Base-by-base conservation (phyloP, 37 sponge, comb jelly and placozoan genomes). In the Cliona cf. orientalis region DNA sequence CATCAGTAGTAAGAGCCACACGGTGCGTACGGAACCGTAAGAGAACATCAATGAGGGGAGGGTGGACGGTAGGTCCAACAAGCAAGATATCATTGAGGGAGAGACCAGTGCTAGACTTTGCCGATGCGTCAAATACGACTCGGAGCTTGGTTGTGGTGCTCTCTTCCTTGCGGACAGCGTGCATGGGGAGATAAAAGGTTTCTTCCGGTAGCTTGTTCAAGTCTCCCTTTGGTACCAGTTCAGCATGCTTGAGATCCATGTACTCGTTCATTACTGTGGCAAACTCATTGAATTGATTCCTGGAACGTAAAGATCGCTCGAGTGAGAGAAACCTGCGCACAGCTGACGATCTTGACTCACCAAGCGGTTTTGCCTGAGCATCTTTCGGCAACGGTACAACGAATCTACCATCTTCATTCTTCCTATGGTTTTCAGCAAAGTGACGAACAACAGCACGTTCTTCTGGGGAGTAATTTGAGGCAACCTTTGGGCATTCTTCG, bases 401-500 rank as follows among this genome's bases (percentile, higher is more conserved):
- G 26, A 77, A 77, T 68, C 75, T 59, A 26, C 69, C 80, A 31
- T 33, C n/a, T 53, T 46, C 42, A 32, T 23, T 68, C 21, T 59
- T 11, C 4, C 41, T 29, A 28, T 80, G 80, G 37, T 42, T 75
- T 12, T 65, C 67, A n/a, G 22, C 42, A 67, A 84, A 84, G 38
- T 84, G 84, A 22, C 32, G 46, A 14, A 71, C 53, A n/a, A 71
- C 72, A 71, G 72, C 5, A 26, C 76, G 76, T 35, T 84, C 84
- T 53, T 84, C 84, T 34, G 60, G 56, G 36, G 84, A 71, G 53
- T 45, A 53, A 25, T 71, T 45, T 42, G 53, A 71, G 72, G 26
- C 72, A 71, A 44, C 56, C 42, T 55, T 82, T 44, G 84, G 84
- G 5, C 58, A 28, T 67, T 84, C 84, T 36, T 84, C 76, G 66